Base-by-base conservation (phyloP, 1,140 invertebrate genomes). In the Mizuhopecten yessoensis region DNA sequence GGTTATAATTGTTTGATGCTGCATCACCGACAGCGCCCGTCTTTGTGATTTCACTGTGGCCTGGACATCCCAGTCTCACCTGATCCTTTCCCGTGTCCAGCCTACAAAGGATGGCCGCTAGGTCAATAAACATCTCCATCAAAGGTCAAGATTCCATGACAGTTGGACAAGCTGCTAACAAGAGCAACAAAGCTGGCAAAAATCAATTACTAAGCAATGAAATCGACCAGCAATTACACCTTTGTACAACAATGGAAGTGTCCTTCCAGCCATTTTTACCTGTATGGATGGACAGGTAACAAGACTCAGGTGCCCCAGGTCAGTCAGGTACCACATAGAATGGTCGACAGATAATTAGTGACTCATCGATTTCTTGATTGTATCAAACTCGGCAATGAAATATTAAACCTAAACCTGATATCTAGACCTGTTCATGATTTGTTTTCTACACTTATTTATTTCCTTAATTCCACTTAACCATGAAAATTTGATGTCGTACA, bases 141-240 rank as follows among this genome's bases (percentile, higher is more conserved):
- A 75, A 0, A 75, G 57, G 57, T 75, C 57, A 75, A 75, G 57
- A 49, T 23, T 49, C 45, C 45, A 49, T 49, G 45, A 75, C 57
- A 75, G 57, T 29, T 29, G 57, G 57, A 75, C 57, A 75, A 75
- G 23, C 57, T 75, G 57, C 57, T 75, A 75, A 75, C 57, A 75
- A 75, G 57, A 29, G 23, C 57, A 75, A 75, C 57, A 75, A 75
- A 75, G 57, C 23, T 29, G 57, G 17, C n/a, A 75, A 29, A 75
- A 75, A 75, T 75, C 57, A 75, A 75, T 75, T 75, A 75, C 57
- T 75, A 29, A n/a, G 57, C 57, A 75, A 29, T 75, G 57, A 75
- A 2, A 75, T n/a, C 57, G 17, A 29, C 57, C 57, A 75, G 57
- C 57, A 75, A 75, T 75, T 75, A 75, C 57, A n/a, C 23, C 57